Percentiles rank a stretch among this genome's conserved stretches.
Conservation (phyloP, 2,797 vertebrate genomes). For the Anabacerthia variegaticeps region DNA sequence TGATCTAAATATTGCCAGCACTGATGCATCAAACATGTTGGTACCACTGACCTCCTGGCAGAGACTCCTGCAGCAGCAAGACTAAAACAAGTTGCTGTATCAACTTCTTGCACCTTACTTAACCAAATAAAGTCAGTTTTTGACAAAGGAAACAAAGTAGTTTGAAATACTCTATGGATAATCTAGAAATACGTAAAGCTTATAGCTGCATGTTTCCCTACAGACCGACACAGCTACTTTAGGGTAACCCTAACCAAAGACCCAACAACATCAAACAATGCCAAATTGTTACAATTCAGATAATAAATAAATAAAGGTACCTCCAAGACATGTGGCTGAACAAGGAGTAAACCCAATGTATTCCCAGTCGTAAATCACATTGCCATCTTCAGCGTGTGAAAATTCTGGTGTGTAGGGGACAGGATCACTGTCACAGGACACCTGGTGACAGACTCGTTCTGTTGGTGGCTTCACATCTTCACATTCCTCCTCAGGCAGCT, state of each 20-base stretch:
- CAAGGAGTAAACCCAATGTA: conserved; percentile 87
- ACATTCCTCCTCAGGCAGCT: conserved; percentile 90
- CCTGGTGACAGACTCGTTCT: conserved; percentile 78
- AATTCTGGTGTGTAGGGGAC: background rate
- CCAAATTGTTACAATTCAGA: background rate
- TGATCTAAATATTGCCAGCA: background rate
- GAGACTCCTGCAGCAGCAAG: background rate
- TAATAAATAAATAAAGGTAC: conserved; percentile 65
- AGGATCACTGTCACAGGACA: conserved; percentile 72
- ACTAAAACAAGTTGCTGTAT: background rate
- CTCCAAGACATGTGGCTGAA: conserved; percentile 85
- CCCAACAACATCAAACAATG: background rate
- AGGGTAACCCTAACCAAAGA: background rate
- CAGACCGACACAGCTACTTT: background rate
- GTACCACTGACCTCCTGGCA: background rate
- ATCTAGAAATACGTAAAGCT: background rate
- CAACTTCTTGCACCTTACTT: background rate
- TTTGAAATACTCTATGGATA: background rate
- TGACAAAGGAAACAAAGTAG: background rate
- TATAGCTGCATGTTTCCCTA: background rate
- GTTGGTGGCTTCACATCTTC: conserved; percentile 73
- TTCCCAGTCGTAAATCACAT: conserved; percentile 83
- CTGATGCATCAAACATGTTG: background rate
- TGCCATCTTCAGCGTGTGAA: conserved; percentile 36
- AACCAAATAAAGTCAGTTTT: background rate